Percentiles rank a stretch among this genome's conserved stretches.
Conservation (phyloP, 2,888 invertebrate species). For the Zootermopsis nevadensis region DNA sequence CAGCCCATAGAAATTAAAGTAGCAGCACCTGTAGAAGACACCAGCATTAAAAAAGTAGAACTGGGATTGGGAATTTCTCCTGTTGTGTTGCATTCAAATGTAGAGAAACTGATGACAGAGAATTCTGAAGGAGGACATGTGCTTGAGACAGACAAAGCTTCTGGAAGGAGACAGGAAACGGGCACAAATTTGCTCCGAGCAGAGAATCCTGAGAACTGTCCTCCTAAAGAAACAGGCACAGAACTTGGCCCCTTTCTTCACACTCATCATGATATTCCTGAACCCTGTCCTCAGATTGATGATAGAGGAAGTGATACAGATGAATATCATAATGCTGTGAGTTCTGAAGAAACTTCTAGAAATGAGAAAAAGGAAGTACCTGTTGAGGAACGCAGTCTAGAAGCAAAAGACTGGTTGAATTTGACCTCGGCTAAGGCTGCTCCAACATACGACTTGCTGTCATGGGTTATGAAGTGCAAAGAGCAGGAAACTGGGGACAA, state of each 20-base stretch:
- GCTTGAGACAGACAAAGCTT: neutral
- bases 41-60: neutral
- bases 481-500: neutral
- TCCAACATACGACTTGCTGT: neutral
- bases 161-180: neutral
- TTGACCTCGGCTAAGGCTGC: neutral
- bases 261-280: too few relatives aligned
- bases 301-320: conserved; percentile 17
- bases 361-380: neutral
- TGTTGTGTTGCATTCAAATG: too few relatives aligned
- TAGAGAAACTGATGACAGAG: neutral
- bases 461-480: conserved; percentile 3
- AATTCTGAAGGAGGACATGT: neutral
- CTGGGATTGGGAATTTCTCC: neutral
- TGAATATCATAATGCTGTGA: neutral
- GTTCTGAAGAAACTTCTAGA: neutral
- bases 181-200: neutral
- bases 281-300: neutral
- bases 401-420: neutral
- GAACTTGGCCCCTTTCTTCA: too few relatives aligned
- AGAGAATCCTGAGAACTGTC: neutral
- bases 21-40: neutral
- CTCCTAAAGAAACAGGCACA: neutral
- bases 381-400: neutral
- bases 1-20: too few relatives aligned